Percentiles rank a stretch among this genome's conserved stretches.
phyloP scores from a whole-genome alignment of 1,140 invertebrate genomes.

The Alviniconcha marisindica region DNA sequence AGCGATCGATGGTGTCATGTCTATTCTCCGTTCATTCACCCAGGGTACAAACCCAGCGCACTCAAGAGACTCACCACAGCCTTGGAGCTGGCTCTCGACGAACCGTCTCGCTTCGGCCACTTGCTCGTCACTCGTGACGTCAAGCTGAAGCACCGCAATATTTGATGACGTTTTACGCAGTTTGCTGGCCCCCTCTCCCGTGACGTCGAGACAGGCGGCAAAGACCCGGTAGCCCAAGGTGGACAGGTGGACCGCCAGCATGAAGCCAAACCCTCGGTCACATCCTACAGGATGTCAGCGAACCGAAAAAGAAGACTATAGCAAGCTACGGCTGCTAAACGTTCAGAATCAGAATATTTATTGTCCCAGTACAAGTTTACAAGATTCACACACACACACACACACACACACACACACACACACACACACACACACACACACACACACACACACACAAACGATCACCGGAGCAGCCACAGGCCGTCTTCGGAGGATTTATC shows the following conservation, averaged over 20 bases:
- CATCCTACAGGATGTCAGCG: constrained; percentile 43
- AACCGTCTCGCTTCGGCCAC: constrained; percentile 42
- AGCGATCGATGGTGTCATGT: too few species aligned
- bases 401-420: too few species aligned
- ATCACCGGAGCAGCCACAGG: too few species aligned
- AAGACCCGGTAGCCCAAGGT: constrained; percentile 74
- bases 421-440: too few species aligned
- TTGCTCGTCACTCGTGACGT: constrained; percentile 55
- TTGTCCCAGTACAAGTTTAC: neutral
- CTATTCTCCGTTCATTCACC: too few species aligned
- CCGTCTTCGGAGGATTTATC: too few species aligned
- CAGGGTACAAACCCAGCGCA: too few species aligned
- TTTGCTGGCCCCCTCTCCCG: constrained; percentile 71
- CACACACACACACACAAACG: neutral
- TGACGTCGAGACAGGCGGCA: constrained; percentile 83
- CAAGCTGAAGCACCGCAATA: constrained; percentile 52
- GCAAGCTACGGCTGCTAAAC: too few species aligned
- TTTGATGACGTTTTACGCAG: constrained; percentile 44
- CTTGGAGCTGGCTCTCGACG: neutral
- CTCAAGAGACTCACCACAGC: too few species aligned
- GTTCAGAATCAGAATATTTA: too few species aligned
- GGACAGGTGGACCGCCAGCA: constrained; percentile 72
- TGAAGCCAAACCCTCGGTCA: constrained; percentile 56
- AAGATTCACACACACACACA: neutral
- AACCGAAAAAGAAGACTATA: neutral